These are phyloP conservation scores for Lepeophtheirus salmonis DNA, from an alignment of 1,140 invertebrate genomes.

Conservation along the genomic window DNA sequence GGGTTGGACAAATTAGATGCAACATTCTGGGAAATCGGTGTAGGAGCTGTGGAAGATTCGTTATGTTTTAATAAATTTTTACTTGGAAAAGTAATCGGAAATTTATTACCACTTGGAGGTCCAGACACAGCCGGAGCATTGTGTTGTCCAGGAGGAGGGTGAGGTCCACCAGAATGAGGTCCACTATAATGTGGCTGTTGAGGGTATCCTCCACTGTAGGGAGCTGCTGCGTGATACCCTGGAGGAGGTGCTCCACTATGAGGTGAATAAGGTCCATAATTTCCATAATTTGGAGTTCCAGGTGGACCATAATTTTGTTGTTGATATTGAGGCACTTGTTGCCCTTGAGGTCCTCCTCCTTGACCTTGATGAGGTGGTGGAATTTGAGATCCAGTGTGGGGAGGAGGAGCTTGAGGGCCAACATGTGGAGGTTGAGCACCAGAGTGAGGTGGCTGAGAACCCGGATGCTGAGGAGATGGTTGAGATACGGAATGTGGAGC, in stretches of 20 bases:
- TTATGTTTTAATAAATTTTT: background rate
- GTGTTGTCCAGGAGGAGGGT: no score
- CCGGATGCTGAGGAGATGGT: no score
- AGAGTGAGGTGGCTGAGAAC: no score
- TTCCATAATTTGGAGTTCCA: no score
- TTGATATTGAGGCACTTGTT: background rate
- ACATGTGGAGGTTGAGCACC: no score
- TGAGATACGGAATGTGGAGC: background rate
- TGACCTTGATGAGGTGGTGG: background rate
- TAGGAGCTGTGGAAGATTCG: background rate
- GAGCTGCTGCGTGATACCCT: no score
- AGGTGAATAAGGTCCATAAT: background rate
- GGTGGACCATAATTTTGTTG: background rate
- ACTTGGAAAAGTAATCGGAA: no score
- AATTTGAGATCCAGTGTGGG: background rate
- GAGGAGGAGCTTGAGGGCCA: background rate
- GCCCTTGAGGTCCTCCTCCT: background rate
- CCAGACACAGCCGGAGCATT: no score
- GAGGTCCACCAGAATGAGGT: no score
- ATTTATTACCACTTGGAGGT: no score
- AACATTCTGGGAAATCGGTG: background rate
- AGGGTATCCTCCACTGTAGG: no score
- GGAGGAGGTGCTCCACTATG: conserved; percentile 3
- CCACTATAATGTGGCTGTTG: background rate
- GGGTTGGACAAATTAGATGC: background rate